Percentiles rank a stretch among this genome's conserved stretches.
phyloP scores from a whole-genome alignment of 2,888 invertebrate species.

The Zygaena filipendulae region DNA sequence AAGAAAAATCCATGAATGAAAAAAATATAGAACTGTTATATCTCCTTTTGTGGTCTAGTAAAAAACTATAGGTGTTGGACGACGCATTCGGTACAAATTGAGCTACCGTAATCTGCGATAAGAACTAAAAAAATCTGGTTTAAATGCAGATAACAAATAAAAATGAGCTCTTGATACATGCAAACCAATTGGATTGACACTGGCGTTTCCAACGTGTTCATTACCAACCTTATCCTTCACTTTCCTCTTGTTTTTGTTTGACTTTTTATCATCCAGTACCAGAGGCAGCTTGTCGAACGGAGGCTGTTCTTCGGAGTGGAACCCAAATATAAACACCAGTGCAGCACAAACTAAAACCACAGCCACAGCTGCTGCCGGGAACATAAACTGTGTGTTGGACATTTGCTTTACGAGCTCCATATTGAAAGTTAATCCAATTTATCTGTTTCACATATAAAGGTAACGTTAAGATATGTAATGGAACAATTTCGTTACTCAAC shows the following conservation, averaged over 20 bases:
- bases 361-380: conserved; percentile 67
- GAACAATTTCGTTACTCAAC: conserved; percentile 58
- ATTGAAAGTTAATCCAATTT: conserved; percentile 37
- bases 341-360: conserved; percentile 78
- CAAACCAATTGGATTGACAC: no score
- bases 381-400: conserved; percentile 65
- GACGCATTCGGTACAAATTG: no score
- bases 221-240: conserved; percentile 80
- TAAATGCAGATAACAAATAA: no score
- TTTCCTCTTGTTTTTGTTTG: conserved; percentile 75
- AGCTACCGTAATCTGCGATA: no score
- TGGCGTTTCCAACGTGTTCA: no score
- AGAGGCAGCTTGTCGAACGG: conserved; percentile 78
- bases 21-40: no score
- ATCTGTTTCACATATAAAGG: conserved; percentile 43
- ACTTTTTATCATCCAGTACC: conserved; percentile 73
- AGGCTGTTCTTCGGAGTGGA: conserved; percentile 83
- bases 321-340: conserved; percentile 81
- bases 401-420: conserved; percentile 72
- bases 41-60: no score
- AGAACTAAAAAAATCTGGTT: no score
- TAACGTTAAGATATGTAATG: conserved; percentile 57
- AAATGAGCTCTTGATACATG: no score
- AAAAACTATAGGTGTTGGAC: no score
- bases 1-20: no score